Base-by-base conservation (phyloP, 1,140 invertebrate genomes). In the Lucilia cuprina region DNA sequence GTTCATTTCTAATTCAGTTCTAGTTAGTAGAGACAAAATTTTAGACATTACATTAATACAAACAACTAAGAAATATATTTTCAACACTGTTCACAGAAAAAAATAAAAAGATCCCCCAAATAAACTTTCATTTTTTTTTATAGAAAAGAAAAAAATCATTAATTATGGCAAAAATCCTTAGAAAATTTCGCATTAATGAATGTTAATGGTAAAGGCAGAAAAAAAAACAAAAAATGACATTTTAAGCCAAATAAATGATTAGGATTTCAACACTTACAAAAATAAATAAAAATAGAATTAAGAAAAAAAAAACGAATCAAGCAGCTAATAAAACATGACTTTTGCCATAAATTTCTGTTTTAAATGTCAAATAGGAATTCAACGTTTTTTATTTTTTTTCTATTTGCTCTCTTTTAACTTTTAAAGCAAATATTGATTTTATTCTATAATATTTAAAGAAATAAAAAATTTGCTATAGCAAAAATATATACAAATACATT, bases 371-470 rank as follows among this genome's bases (percentile, higher is more conserved):
- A 70, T 12, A 19, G 19, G 19, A 17, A 60, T 30, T 1, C 25
- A 30, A 30, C 25, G 2, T 60, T 60, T 60, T 70, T 70, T 5
- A 4, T 70, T 25, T 70, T 25, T 70, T 21, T 10, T 70, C 2
- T 70, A 21, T 70, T 70, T 21, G n/a, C 21, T 70, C 21, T 70
- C 5, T 10, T 70, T 70, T 21, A 70, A 70, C n/a, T 70, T n/a
- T 70, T 70, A 21, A 30, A 21, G 65, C 65, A 70, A 70, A 70
- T 70, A 70, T 70, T 70, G 65, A 70, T 70, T 70, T 70, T 70
- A 70, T 70, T 70, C 9, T 70, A 70, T 21, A 70, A 70, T 70
- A 70, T 70, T 70, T 21, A 70, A 70, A 70, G n/a, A 21, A 21
- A 70, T 19, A 70, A 60, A 60, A 60, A 13, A n/a, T 14, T 14